phyloP scores from a whole-genome alignment of 1,140 invertebrate species.

The Apis laboriosa region DNA sequence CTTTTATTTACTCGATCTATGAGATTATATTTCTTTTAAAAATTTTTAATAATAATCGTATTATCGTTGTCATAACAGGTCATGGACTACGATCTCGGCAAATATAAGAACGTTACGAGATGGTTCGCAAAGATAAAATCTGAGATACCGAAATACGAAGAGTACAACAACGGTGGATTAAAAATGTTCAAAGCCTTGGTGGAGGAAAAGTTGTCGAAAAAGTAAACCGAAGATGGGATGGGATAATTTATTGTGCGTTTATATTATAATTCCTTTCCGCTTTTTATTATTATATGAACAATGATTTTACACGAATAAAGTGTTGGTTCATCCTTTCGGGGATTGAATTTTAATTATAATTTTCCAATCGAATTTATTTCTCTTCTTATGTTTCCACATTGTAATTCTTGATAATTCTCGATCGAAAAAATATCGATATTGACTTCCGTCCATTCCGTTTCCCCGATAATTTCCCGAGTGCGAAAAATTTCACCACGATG shows the following conservation, averaged over 20 bases:
- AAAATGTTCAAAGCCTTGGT: constrained; percentile 74
- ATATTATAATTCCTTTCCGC: background rate
- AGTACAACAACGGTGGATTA: constrained; percentile 83
- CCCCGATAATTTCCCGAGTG: too few relatives aligned
- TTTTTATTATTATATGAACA: too few relatives aligned
- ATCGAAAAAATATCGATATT: too few relatives aligned
- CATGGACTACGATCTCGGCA: constrained; percentile 83
- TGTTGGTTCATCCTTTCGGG: background rate
- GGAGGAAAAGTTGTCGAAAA: constrained; percentile 60
- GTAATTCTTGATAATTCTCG: too few relatives aligned
- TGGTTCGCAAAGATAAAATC: constrained; percentile 86
- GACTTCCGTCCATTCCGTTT: too few relatives aligned
- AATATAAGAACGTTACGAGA: constrained; percentile 84
- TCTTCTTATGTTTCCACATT: too few relatives aligned
- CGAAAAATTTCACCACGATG: too few relatives aligned
- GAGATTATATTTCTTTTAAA: too few relatives aligned
- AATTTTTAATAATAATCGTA: background rate
- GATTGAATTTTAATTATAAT: background rate
- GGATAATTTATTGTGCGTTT: background rate
- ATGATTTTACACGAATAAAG: constrained; percentile 27
- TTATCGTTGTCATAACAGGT: constrained; percentile 67
- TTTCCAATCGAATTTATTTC: too few relatives aligned
- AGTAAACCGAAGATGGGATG: constrained; percentile 19
- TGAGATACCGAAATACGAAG: constrained; percentile 86
- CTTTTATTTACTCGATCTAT: too few relatives aligned